Evolutionary conservation across 2,113 vertebrate species (phyloP), one percentile per base, ranked within the genome.

Genomic region (Hypocryptadius cinnamomeus): DNA sequence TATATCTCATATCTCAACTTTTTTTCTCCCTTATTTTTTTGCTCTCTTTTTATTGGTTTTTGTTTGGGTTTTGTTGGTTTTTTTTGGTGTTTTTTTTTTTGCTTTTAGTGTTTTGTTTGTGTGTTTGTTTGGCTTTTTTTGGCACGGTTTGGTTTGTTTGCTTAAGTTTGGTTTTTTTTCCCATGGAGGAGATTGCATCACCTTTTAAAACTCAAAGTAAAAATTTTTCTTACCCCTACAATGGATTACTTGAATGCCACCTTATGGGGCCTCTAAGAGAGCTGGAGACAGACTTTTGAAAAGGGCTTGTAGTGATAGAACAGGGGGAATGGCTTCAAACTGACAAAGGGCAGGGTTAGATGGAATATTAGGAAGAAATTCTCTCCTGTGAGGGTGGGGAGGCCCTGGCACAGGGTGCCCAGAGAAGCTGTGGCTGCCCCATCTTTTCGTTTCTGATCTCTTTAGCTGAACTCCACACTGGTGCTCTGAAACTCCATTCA

Each of bases 381-480:
- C 21, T 13, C 31, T 4, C 35, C 35, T 64, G 20, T 12, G 11
- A 79, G 15, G 64, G 4, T 12, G 30, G 6, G 0, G 18, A 33
- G 33, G 13, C 8, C 15, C 47, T 63, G 30, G 56, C 30, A 48
- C n/a, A 31, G 40, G 10, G 0, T 79, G 5, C 30, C 39, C 48
- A 87, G 50, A 42, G 35, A 9, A 48, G 25, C 31, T 64, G 57
- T 31, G 57, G 13, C 25, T 56, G 31, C 25, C 1, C 15, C 50
- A 42, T 42, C 28, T 69, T 57, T 63, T 87, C 27, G n/a, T 74
- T 54, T 42, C 25, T n/a, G 28, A 61, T 53, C 20, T 28, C 13
- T 14, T 64, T 5, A 28, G 27, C 48, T 53, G 37, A 84, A 20
- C 17, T 79, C 45, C 11, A 6, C 0, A 0, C 45, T 59, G 73